Evolutionary conservation across 2,888 invertebrate genomes (phyloP), one percentile per base, ranked within the genome.

Genomic region (Yponomeuta cagnagella): DNA sequence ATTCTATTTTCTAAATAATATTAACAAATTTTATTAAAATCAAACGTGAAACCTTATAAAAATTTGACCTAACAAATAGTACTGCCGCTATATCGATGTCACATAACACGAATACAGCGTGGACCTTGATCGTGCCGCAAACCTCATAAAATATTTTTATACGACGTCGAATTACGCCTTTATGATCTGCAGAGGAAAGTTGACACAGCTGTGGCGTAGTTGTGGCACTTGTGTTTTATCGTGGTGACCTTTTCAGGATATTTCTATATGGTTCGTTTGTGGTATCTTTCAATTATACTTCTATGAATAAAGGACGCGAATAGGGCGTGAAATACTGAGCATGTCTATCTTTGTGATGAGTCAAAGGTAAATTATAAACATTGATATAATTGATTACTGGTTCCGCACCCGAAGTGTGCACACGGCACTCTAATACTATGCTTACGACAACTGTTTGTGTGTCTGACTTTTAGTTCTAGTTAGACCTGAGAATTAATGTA

Each of bases 171-270:
- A 52, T 52, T 52, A 52, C 15, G 67, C 37, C 31, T 43, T 67
- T 67, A 67, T 67, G 67, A 67, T 33, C 33, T 67, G 67, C 37
- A 33, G 37, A 65, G 33, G 33, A 37, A 65, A 67, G 15, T 67
- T 67, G 67, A 43, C 67, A 10, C 67, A 67, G 67, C 67, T 67
- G 67, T 37, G 43, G 43, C 43, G 43, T 43, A 33, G 15, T 37
- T 66, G 66, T 66, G 33, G 33, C 37, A 33, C 37, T 67, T 43
- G 37, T 67, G 67, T 43, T 67, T 67, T 67, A 67, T 67, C n/a
- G 43, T 37, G n/a, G 37, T 64, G 30, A n/a, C 64, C 37, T 43
- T 15, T 43, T 67, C 52, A 15, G 12, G 52, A 52, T 12, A 52
- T 52, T 52, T 52, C 15, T 15, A 12, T 52, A 52, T 15, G 12